Conservation (phyloP, 2,888 invertebrate species). For the Ferdinandea cuprea region DNA sequence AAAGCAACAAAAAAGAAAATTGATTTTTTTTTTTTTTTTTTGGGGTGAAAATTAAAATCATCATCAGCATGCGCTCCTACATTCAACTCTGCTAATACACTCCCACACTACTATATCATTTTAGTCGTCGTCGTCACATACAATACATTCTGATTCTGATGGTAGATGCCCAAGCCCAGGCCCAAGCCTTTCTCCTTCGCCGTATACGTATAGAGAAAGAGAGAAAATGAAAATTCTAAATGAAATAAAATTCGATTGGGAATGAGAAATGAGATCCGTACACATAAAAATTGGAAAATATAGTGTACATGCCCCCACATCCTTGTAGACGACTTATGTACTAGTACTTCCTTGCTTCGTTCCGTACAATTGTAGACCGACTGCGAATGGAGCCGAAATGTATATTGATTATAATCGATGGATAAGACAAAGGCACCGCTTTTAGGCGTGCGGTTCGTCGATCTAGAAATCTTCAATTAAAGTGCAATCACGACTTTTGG, state of each 20-base stretch:
- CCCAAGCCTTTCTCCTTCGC: constrained; percentile 59
- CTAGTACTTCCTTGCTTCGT: neutral
- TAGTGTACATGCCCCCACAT: constrained; percentile 63
- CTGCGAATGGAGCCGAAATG: constrained; percentile 41
- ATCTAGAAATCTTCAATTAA: constrained; percentile 74
- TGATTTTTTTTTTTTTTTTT: constrained; percentile 54
- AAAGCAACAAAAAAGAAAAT: constrained; percentile 50
- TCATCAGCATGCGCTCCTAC: constrained; percentile 64
- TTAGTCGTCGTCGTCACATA: constrained; percentile 42
- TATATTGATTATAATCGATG: constrained; percentile 74
- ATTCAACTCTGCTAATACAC: constrained; percentile 56
- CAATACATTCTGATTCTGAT: constrained; percentile 24
- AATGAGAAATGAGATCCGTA: constrained; percentile 62
- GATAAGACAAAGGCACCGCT: constrained; percentile 73
- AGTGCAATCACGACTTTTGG: constrained; percentile 70
- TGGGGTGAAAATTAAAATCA: constrained; percentile 59
- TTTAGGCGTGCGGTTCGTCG: constrained; percentile 63
- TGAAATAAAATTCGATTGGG: constrained; percentile 55
- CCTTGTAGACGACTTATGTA: constrained; percentile 22
- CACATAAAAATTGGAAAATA: constrained; percentile 65
- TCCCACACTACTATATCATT: constrained; percentile 43
- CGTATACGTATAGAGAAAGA: constrained; percentile 29
- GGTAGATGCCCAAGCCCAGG: constrained; percentile 12
- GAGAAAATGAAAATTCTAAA: constrained; percentile 17
- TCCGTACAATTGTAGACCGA: constrained; percentile 20